phyloP scores from a whole-genome alignment of 1,140 invertebrate species.

The Reticulitermes speratus region DNA sequence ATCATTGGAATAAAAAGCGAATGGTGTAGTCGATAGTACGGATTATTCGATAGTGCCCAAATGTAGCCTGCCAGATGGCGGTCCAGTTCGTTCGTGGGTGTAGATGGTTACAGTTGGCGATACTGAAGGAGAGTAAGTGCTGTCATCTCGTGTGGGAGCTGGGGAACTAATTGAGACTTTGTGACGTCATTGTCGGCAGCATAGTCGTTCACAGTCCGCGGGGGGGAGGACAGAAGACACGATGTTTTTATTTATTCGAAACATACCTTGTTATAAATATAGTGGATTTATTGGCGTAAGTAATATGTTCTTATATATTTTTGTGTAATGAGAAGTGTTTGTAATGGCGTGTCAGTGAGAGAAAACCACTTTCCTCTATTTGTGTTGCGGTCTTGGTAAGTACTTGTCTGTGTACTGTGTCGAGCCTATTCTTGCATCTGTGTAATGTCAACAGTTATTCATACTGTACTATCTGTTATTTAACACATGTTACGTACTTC shows the following conservation, averaged over 20 bases:
- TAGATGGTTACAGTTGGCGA: background rate
- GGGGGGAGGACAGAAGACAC: background rate
- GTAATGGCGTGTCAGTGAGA: constrained; percentile 21
- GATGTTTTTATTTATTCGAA: background rate
- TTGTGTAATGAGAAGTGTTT: background rate
- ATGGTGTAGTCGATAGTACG: no score
- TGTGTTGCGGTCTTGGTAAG: background rate
- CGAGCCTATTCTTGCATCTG: background rate
- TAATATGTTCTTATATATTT: background rate
- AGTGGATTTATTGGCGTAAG: background rate
- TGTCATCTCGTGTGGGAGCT: background rate
- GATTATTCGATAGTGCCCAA: background rate
- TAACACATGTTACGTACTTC: background rate
- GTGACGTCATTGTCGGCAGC: constrained; percentile 21
- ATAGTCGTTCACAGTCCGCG: background rate
- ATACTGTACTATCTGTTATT: background rate
- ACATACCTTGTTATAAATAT: background rate
- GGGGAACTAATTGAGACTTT: background rate
- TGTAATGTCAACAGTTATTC: background rate
- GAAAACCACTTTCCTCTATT: background rate
- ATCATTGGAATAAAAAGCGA: no score
- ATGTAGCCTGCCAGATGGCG: background rate
- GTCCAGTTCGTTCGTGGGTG: background rate
- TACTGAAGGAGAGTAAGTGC: background rate
- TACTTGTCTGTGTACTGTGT: background rate